These are phyloP conservation scores for Halcyon smyrnensis DNA, from an alignment of 2,797 vertebrate genomes.

Conservation along the genomic window DNA sequence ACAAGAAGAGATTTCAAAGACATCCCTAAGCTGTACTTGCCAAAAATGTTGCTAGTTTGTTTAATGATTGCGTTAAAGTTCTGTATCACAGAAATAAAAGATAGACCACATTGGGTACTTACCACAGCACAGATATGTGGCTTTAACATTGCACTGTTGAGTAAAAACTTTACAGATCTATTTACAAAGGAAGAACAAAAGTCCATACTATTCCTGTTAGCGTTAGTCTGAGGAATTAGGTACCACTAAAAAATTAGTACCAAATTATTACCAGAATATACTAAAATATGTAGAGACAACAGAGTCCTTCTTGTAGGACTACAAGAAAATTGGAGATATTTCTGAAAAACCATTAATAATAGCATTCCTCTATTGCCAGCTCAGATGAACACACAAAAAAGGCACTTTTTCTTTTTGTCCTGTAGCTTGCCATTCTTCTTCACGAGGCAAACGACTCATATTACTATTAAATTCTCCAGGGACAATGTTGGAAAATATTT, in stretches of 20 bases:
- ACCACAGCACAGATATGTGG: neutral
- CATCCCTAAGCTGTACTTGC: neutral
- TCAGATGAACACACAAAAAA: neutral
- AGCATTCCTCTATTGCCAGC: neutral
- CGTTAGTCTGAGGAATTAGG: neutral
- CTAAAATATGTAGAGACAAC: neutral
- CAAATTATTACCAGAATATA: neutral
- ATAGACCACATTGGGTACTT: neutral
- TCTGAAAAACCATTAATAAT: neutral
- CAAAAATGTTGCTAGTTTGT: neutral
- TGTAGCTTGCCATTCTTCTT: neutral
- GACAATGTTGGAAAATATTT: neutral
- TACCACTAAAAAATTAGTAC: neutral
- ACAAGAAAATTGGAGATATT: neutral
- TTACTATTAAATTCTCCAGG: neutral
- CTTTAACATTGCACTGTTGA: neutral
- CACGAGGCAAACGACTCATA: neutral
- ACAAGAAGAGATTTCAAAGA: neutral
- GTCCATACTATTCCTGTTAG: neutral
- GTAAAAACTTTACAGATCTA: neutral
- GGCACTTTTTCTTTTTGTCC: neutral
- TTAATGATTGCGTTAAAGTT: neutral
- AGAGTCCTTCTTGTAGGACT: neutral
- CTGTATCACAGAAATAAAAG: neutral
- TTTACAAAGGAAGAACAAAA: neutral